These are phyloP conservation scores for Brachionus rotundiformis DNA, from an alignment of 1,140 invertebrate species.

Conservation along the genomic window DNA sequence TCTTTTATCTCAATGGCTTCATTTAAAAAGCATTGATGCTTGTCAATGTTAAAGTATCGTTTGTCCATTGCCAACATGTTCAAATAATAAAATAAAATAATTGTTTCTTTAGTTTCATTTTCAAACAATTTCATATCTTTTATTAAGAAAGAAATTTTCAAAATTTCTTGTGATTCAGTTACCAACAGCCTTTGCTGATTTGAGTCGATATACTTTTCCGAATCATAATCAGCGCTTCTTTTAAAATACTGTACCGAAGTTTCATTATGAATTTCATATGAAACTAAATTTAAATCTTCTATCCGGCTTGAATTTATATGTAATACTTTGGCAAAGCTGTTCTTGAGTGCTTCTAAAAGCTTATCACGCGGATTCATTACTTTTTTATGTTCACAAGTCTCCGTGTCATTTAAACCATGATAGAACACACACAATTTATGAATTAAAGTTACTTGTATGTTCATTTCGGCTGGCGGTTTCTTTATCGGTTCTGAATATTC, in stretches of 20 bases:
- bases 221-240: not conserved
- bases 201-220: not conserved
- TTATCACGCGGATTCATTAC: not conserved
- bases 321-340: constrained; percentile 4
- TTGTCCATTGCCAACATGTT: constrained; percentile 35
- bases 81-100: constrained; percentile 31
- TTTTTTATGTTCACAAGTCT: not conserved
- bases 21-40: not conserved
- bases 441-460: not conserved
- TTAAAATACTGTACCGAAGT: not conserved
- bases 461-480: constrained; percentile 20
- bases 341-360: not conserved
- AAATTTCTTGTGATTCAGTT: not conserved
- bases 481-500: constrained; percentile 24
- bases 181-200: not conserved
- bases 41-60: not conserved
- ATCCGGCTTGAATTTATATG: not conserved
- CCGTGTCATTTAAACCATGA: not conserved
- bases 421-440: not conserved
- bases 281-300: not conserved
- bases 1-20: constrained; percentile 18
- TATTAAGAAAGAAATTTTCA: constrained; percentile 26
- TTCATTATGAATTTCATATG: not conserved
- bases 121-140: constrained; percentile 9
- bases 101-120: constrained; percentile 48